A percentile compares a stretch with the other conserved stretches of the same genome.
Evolutionary conservation across 92 coral and sea anemone species (phyloP).

Genomic region (Actinostola sp.): DNA sequence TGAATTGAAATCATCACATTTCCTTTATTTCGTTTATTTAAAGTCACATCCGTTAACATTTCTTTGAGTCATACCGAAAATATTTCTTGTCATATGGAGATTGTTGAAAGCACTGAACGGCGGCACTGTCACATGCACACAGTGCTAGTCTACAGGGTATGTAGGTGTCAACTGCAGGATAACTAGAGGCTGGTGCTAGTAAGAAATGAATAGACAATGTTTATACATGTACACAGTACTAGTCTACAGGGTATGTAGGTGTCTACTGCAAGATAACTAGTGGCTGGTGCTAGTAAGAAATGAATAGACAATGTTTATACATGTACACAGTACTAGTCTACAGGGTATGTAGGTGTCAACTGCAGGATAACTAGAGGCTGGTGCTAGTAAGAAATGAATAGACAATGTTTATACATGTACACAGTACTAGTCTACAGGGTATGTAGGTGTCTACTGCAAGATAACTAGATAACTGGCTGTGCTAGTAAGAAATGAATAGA

Average conservation of each 20-base stretch:
- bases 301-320: neutral
- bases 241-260: constrained; percentile 26
- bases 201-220: neutral
- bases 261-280: constrained; percentile 26
- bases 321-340: neutral
- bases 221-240: too few species aligned
- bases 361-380: constrained; percentile 29
- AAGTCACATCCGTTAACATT: neutral
- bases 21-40: neutral
- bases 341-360: constrained; percentile 32
- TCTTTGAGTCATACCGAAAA: neutral
- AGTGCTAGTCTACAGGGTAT: constrained; percentile 45
- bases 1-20: too few species aligned
- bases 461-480: constrained; percentile 36
- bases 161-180: constrained; percentile 16
- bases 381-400: constrained; percentile 18
- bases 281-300: constrained; percentile 30
- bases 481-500: constrained; percentile 13
- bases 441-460: constrained; percentile 5
- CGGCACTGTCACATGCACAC: constrained; percentile 73
- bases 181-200: constrained; percentile 43
- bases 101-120: constrained; percentile 51
- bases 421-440: constrained; percentile 22
- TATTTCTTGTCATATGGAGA: neutral
- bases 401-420: neutral